A percentile compares a stretch with the other conserved stretches of the same genome.
Conservation (phyloP, 2,888 invertebrate genomes). For the Sicus ferrugineus region DNA sequence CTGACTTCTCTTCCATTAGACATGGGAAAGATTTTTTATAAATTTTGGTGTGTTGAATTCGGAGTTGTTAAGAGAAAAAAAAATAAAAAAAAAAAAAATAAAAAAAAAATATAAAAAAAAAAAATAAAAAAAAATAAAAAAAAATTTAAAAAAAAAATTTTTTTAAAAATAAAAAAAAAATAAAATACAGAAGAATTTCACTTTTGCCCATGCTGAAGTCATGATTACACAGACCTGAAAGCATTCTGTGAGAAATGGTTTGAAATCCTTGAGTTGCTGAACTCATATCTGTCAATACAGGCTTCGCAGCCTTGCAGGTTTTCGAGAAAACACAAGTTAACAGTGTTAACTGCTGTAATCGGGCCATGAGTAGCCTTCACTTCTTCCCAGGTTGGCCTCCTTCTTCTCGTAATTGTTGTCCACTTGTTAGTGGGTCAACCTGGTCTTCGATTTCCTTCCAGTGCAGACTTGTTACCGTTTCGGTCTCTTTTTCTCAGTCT, state of each 20-base stretch:
- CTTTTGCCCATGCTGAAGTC: no score
- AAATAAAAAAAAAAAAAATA: neutral
- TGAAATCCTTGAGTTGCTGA: no score
- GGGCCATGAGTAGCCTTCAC: no score
- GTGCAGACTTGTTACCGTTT: neutral
- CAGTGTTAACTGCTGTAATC: no score
- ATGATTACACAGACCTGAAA: no score
- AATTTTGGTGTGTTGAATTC: neutral
- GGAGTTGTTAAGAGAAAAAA: neutral
- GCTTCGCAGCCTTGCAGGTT: no score
- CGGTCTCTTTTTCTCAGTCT: neutral
- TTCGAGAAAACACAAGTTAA: no score
- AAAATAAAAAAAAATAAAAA: constrained; percentile 1
- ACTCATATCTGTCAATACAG: no score
- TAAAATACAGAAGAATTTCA: no score
- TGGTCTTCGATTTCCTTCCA: neutral
- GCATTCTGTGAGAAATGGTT: no score
- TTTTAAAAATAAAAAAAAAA: neutral
- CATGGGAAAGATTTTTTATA: no score
- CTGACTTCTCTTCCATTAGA: neutral
- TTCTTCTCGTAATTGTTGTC: neutral
- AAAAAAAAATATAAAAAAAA: neutral
- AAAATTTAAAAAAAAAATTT: neutral
- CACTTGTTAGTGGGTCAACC: neutral
- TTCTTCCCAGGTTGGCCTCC: no score